Conservation (phyloP, 2,797 vertebrate genomes). For the Podarcis lilfordi region DNA sequence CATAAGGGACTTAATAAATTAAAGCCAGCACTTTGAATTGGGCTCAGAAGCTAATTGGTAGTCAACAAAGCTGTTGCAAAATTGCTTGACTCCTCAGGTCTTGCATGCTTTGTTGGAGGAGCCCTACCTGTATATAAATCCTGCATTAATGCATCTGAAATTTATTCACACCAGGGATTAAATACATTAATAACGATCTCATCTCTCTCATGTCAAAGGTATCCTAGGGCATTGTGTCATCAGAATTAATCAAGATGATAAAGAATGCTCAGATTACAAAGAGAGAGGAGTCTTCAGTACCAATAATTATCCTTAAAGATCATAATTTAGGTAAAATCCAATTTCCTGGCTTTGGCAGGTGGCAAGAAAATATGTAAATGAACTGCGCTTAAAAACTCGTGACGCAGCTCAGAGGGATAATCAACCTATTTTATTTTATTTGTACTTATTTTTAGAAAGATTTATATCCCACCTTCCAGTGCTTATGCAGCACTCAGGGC, state of each 20-base stretch:
- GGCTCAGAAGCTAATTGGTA: neutral
- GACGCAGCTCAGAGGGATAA: slow-evolving; percentile 42
- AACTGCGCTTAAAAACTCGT: slow-evolving; percentile 60
- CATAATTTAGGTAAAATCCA: slow-evolving; percentile 77
- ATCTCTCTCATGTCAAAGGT: slow-evolving; percentile 62
- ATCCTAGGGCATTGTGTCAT: slow-evolving; percentile 65
- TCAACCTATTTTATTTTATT: neutral
- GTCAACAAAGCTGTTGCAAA: slow-evolving; percentile 13
- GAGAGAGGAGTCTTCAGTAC: slow-evolving; percentile 70
- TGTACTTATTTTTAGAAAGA: neutral
- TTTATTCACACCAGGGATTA: slow-evolving; percentile 71
- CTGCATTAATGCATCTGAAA: slow-evolving; percentile 69
- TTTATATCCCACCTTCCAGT: neutral
- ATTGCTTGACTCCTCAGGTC: slow-evolving; percentile 8
- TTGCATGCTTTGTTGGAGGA: neutral
- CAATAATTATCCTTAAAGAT: slow-evolving; percentile 78
- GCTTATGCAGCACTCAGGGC: too few relatives aligned
- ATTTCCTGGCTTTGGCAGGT: slow-evolving; percentile 76
- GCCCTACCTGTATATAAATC: slow-evolving; percentile 44
- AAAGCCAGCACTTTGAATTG: neutral
- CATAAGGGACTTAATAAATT: neutral
- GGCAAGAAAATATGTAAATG: slow-evolving; percentile 68
- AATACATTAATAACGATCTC: slow-evolving; percentile 69
- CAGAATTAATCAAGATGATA: slow-evolving; percentile 75
- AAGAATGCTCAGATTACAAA: slow-evolving; percentile 78